phyloP scores from a whole-genome alignment of 2,797 vertebrate species.

The Acanthurus leucopareius region DNA sequence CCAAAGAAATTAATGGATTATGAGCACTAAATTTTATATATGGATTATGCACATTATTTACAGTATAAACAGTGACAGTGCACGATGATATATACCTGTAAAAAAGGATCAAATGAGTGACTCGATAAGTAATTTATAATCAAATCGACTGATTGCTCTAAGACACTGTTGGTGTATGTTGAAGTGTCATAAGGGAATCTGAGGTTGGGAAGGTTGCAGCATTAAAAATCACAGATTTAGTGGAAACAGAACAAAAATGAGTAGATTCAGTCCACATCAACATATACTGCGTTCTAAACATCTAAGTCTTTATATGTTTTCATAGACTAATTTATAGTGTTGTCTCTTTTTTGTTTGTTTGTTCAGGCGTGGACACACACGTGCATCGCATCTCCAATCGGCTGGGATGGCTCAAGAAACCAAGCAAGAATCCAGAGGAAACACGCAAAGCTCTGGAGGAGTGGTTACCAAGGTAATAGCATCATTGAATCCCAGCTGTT shows the following conservation, averaged over 20 bases:
- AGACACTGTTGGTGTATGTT: neutral
- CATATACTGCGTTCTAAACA: neutral
- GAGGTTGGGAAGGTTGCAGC: neutral
- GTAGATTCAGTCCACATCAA: neutral
- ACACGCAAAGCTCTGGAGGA: slow-evolving; percentile 91
- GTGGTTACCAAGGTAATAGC: slow-evolving; percentile 93
- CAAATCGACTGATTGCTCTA: neutral
- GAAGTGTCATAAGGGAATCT: neutral
- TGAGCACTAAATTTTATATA: no score
- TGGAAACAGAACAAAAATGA: neutral
- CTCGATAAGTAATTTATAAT: no score
- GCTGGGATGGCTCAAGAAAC: slow-evolving; percentile 89
- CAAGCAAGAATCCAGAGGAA: slow-evolving; percentile 89
- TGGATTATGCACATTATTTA: no score
- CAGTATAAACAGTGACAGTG: no score
- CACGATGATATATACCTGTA: no score
- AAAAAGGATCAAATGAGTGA: no score
- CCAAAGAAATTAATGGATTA: no score
- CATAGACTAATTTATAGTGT: neutral
- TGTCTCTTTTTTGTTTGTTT: neutral
- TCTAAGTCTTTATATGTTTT: neutral
- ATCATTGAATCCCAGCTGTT: slow-evolving; percentile 2
- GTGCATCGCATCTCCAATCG: slow-evolving; percentile 96
- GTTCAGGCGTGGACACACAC: slow-evolving; percentile 95
- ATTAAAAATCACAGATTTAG: neutral